Base-by-base conservation (phyloP, 2,113 vertebrate species). In the Lepus americanus region DNA sequence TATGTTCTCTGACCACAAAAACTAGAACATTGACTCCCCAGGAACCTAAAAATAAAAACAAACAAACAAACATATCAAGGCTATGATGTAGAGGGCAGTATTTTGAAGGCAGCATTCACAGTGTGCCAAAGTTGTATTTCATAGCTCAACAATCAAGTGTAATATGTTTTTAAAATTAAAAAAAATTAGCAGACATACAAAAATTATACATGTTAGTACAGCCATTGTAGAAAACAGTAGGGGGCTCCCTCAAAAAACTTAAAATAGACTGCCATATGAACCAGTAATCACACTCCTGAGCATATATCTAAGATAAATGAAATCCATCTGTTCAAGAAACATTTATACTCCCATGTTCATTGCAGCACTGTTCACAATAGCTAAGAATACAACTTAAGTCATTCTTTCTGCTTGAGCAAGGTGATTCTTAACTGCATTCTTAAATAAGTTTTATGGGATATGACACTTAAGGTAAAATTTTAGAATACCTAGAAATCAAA, bases 381-480 rank as follows among this genome's bases (percentile, higher is more conserved):
- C 55, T 11, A 59, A 19, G 23, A 49, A n/a, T 69, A 51, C 39
- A 73, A 23, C 29, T 63, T 64, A 72, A 10, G 17, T 33, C 66
- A 14, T 39, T 36, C 7, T 16, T 63, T 59, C 51, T 67, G 14
- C 12, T 22, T 49, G 49, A 22, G 14, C 14, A 67, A 7, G 36
- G 49, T 27, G 1, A 84, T 61, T 49, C 59, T 88, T 81, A n/a
- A 67, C 11, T 70, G 89, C 6, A 84, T 89, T 94, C 36, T 83
- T 77, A 89, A 59, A 49, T 59, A 79, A 66, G 5, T 61, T 33
- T 67, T 61, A 51, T 19, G 4, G 22, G 33, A 61, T 31, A 69
- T 76, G 29, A 76, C 36, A 77, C 76, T 61, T 66, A 91, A 64
- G 64, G 27, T 74, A 78, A 77, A 53, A 77, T 70, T 77, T 92